Evolutionary conservation across 2,113 vertebrate genomes (phyloP).

Genomic region (Galemys pyrenaicus): DNA sequence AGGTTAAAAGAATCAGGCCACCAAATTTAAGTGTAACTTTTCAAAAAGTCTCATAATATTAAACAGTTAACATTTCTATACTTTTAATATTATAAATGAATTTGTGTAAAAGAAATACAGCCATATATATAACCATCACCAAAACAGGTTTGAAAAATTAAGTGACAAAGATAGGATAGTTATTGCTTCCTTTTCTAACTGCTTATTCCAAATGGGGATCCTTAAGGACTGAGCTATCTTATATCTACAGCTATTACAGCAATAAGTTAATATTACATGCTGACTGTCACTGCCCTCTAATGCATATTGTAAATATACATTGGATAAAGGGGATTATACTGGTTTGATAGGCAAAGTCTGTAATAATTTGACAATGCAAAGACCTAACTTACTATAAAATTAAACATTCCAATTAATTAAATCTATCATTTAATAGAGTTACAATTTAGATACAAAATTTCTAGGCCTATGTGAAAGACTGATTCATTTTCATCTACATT

Average conservation of each 20-base stretch:
- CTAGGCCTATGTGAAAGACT: background rate
- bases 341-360: background rate
- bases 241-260: background rate
- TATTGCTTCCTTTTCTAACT: background rate
- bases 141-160: background rate
- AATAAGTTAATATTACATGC: background rate
- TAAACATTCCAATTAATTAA: conserved; percentile 13
- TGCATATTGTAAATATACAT: background rate
- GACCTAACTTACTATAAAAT: conserved; percentile 9
- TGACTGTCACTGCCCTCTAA: background rate
- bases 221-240: background rate
- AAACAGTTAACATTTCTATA: background rate
- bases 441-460: conserved; percentile 38
- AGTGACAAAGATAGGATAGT: background rate
- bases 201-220: background rate
- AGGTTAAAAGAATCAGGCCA: background rate
- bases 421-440: conserved; percentile 4
- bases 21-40: background rate
- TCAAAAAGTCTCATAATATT: background rate
- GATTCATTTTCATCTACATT: conserved; percentile 28
- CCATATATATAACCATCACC: background rate
- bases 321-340: background rate
- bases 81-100: background rate
- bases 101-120: background rate
- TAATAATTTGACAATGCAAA: background rate